A percentile compares a stretch with the other conserved stretches of the same genome.
phyloP scores from a whole-genome alignment of 2,113 vertebrate species.

The Microtus pennsylvanicus region DNA sequence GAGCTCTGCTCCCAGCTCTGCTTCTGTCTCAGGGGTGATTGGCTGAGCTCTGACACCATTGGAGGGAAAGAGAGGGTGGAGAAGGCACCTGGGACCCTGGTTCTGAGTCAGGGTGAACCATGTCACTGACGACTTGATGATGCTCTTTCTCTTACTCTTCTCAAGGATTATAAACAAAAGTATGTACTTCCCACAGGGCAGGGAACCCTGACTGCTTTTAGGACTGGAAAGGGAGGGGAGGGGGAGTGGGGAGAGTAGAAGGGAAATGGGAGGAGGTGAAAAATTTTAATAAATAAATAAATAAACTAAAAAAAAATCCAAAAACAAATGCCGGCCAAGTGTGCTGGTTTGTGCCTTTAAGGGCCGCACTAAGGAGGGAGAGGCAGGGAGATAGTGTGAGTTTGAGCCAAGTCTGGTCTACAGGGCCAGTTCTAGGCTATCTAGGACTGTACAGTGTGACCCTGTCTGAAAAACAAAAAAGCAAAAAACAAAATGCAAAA shows the following conservation, averaged over 20 bases:
- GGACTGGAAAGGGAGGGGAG: no score
- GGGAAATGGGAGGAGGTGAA: no score
- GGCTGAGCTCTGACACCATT: not conserved
- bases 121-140: not conserved
- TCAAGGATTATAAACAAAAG: not conserved
- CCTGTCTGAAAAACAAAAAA: no score
- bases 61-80: accelerated
- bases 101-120: not conserved
- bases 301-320: not conserved
- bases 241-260: no score
- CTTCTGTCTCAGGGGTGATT: accelerated
- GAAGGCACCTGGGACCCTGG: not conserved
- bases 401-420: not conserved
- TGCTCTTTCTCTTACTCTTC: not conserved
- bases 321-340: not conserved
- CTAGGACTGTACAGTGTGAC: not conserved
- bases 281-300: no score
- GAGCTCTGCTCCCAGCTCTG: not conserved
- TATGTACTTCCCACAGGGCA: no score
- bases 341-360: not conserved
- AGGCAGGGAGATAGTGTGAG: not conserved
- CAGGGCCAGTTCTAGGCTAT: not conserved
- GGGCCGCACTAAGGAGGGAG: not conserved
- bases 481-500: no score
- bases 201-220: no score